A percentile compares a stretch with the other conserved stretches of the same genome.
Evolutionary conservation across 2,113 vertebrate species (phyloP).

Genomic region (Gallinago undulata): DNA sequence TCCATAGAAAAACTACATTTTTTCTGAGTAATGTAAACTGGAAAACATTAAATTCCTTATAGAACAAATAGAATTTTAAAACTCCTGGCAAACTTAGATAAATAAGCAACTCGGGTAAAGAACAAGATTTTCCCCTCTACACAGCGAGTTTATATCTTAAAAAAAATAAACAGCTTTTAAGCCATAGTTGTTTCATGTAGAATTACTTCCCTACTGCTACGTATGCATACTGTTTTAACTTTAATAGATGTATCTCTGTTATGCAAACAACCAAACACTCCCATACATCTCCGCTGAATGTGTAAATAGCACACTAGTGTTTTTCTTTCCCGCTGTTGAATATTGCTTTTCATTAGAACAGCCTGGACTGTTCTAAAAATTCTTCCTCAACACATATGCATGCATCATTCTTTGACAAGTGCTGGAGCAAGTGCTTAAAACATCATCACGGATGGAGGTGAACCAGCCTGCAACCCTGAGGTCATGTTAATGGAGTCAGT

Average conservation of each 20-base stretch:
- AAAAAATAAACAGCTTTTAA: background rate
- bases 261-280: background rate
- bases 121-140: background rate
- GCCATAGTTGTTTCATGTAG: background rate
- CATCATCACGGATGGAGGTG: background rate
- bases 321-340: background rate
- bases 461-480: background rate
- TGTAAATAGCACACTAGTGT: background rate
- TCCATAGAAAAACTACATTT: background rate
- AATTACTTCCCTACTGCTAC: background rate
- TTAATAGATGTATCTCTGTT: background rate
- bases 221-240: background rate
- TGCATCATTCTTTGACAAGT: background rate
- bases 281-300: background rate
- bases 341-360: background rate
- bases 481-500: background rate
- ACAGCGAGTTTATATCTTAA: background rate
- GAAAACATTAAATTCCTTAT: background rate
- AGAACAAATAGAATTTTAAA: background rate
- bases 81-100: background rate
- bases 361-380: background rate
- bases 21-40: background rate
- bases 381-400: background rate
- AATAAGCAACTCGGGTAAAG: background rate
- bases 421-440: background rate